phyloP scores from a whole-genome alignment of 1,140 invertebrate genomes.

The Manduca sexta region DNA sequence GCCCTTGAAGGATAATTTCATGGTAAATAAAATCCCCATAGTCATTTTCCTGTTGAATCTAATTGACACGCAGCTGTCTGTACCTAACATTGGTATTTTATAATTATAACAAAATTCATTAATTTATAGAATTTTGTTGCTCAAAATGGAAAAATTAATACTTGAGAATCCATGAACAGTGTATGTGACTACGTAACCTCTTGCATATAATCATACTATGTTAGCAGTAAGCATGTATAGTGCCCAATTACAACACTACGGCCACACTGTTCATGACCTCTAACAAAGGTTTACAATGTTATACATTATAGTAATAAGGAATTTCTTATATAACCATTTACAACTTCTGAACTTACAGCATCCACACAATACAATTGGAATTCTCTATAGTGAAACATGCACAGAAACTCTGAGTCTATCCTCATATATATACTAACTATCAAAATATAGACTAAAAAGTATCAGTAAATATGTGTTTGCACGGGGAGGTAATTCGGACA shows the following conservation, averaged over 20 bases:
- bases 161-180: slow-evolving; percentile 13
- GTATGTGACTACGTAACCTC: slow-evolving; percentile 1
- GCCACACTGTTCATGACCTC: slow-evolving; percentile 18
- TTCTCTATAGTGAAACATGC: slow-evolving; percentile 54
- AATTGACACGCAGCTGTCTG: slow-evolving; percentile 44
- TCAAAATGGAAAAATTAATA: slow-evolving; percentile 16
- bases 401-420: slow-evolving; percentile 48
- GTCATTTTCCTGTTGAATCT: slow-evolving; percentile 35
- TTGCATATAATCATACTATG: not conserved
- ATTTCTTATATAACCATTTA: slow-evolving; percentile 15
- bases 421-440: slow-evolving; percentile 36
- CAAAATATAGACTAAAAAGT: slow-evolving; percentile 37
- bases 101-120: slow-evolving; percentile 24
- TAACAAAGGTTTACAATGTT: slow-evolving; percentile 3
- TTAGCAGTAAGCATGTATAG: slow-evolving; percentile 4
- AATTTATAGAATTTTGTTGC: slow-evolving; percentile 9
- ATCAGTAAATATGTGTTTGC: slow-evolving; percentile 14
- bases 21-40: slow-evolving; percentile 19
- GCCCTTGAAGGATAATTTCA: slow-evolving; percentile 20
- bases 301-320: slow-evolving; percentile 6
- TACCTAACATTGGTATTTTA: slow-evolving; percentile 34
- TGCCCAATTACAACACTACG: not conserved
- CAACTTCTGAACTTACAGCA: slow-evolving; percentile 50
- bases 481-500: slow-evolving; percentile 15
- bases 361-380: slow-evolving; percentile 60